phyloP scores from a whole-genome alignment of 2,797 vertebrate genomes.

The Tadarida brasiliensis region DNA sequence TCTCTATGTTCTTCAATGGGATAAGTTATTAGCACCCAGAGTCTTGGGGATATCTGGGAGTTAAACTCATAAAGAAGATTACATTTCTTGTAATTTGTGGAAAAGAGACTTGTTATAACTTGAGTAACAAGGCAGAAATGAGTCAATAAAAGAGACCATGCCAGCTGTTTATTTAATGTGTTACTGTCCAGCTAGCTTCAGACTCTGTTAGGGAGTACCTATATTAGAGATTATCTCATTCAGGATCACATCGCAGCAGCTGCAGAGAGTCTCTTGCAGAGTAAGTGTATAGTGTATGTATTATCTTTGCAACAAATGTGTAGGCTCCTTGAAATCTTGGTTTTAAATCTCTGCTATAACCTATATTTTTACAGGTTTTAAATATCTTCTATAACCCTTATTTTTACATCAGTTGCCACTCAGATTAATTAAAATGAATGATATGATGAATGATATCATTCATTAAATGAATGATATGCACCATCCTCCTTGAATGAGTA shows the following conservation, averaged over 20 bases:
- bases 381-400: not conserved
- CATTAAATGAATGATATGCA: not conserved
- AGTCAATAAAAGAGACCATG: not conserved
- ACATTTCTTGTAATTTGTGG: not conserved
- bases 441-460: no score
- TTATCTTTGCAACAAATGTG: not conserved
- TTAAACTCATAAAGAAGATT: not conserved
- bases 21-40: not conserved
- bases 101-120: not conserved
- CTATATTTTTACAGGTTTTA: not conserved
- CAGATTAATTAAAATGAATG: not conserved
- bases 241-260: not conserved
- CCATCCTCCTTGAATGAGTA: not conserved
- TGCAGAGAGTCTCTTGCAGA: accelerated
- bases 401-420: not conserved
- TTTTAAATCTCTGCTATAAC: not conserved
- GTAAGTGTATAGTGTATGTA: not conserved
- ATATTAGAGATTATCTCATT: not conserved
- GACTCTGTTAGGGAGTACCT: not conserved
- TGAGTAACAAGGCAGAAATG: not conserved
- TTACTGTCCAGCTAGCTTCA: not conserved
- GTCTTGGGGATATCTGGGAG: not conserved
- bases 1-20: not conserved
- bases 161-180: not conserved
- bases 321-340: not conserved